Evolutionary conservation across 2,113 vertebrate species (phyloP).

Genomic region (Damaliscus lunatus): DNA sequence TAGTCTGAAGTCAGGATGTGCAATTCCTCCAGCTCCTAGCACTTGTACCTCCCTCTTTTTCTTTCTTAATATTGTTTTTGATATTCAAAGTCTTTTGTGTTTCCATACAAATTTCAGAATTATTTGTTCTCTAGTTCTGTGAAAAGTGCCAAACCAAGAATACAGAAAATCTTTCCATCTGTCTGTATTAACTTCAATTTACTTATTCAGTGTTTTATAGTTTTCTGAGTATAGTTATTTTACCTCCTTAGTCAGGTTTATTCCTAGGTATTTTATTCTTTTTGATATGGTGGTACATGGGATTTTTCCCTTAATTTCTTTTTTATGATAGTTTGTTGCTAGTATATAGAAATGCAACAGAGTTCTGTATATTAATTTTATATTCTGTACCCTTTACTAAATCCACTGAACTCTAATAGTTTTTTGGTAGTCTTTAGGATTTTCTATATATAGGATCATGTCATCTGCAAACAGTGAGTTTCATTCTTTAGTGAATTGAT

Average conservation of each 20-base stretch:
- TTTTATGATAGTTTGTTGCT: not conserved
- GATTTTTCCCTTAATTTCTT: not conserved
- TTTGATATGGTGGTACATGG: not conserved
- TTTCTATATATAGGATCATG: not conserved
- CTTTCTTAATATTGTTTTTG: not conserved
- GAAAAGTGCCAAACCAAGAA: not conserved
- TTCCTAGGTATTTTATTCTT: not conserved
- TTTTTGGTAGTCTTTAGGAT: not conserved
- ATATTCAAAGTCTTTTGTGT: not conserved
- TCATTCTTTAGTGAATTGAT: not conserved
- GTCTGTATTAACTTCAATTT: not conserved
- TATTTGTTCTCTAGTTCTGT: not conserved
- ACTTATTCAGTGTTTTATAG: not conserved
- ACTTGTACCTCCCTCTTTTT: not conserved
- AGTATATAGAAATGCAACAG: not conserved
- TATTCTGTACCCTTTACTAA: not conserved
- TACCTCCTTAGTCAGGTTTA: not conserved
- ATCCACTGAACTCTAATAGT: not conserved
- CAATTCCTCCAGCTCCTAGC: not conserved
- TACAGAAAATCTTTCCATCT: not conserved
- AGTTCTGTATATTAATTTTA: not conserved
- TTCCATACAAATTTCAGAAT: not conserved
- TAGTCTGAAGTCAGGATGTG: not conserved
- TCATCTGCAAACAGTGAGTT: not conserved
- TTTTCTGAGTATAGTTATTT: not conserved